A percentile compares a stretch with the other conserved stretches of the same genome.
Conservation (phyloP, 1,140 invertebrate genomes). For the Onthophagus taurus region DNA sequence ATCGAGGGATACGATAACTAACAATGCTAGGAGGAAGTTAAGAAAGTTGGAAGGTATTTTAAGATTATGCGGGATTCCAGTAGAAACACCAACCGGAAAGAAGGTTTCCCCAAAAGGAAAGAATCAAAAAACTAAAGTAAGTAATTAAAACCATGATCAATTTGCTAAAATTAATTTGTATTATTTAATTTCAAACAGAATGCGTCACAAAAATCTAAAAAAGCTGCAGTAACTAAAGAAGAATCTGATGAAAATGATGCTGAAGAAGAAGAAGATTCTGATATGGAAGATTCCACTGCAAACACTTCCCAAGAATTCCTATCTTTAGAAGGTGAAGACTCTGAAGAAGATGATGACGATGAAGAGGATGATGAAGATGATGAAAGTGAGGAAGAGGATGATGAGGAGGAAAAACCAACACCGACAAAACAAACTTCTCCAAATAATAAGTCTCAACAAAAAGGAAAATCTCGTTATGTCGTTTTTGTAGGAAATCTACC, state of each 20-base stretch:
- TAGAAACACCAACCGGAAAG: neutral
- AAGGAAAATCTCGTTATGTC: conserved; percentile 33
- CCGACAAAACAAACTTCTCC: conserved; percentile 16
- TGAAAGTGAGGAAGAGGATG: conserved; percentile 19
- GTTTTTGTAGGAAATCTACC: conserved; percentile 44
- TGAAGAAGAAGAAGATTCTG: conserved; percentile 14
- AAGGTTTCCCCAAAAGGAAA: conserved; percentile 1
- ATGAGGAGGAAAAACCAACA: conserved; percentile 20
- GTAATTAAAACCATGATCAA: neutral
- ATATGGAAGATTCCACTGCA: conserved; percentile 14
- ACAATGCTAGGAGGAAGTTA: neutral
- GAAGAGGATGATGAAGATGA: conserved; percentile 17
- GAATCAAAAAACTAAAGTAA: neutral
- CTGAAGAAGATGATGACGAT: conserved; percentile 23
- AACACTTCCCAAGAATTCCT: conserved; percentile 17
- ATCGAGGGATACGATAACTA: too few species aligned
- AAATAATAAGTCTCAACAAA: conserved; percentile 8
- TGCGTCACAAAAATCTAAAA: neutral
- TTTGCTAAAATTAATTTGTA: neutral
- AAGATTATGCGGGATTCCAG: neutral
- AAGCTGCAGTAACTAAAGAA: conserved; percentile 9
- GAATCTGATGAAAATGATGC: conserved; percentile 12
- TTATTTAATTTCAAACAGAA: neutral
- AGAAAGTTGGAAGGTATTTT: neutral
- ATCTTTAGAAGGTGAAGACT: conserved; percentile 20